These are phyloP conservation scores for Camponotus vicinus DNA, from an alignment of 1,140 invertebrate genomes.

Conservation along the genomic window DNA sequence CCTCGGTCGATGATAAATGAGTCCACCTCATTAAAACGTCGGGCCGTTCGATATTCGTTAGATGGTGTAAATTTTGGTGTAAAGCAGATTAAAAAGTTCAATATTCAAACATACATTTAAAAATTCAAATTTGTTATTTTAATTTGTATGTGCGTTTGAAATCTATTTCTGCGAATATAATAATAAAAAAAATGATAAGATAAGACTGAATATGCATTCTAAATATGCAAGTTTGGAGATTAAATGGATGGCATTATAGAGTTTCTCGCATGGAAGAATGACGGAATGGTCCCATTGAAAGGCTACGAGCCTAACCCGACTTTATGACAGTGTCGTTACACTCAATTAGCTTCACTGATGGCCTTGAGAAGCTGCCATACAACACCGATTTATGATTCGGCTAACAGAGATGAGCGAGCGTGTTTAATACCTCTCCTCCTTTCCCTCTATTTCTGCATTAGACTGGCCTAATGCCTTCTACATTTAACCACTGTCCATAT, in stretches of 20 bases:
- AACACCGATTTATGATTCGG: conserved; percentile 27
- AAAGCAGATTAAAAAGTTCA: too few species aligned
- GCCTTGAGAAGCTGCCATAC: conserved; percentile 73
- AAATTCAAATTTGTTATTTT: not conserved
- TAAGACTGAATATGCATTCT: not conserved
- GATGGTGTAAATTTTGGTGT: too few species aligned
- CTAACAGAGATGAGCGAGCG: conserved; percentile 48
- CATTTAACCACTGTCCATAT: not conserved
- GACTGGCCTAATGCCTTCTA: not conserved
- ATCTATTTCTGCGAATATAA: not conserved
- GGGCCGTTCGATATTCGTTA: too few species aligned
- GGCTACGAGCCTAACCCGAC: conserved; percentile 38
- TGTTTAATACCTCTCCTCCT: not conserved
- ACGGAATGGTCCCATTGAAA: conserved; percentile 40
- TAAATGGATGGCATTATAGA: conserved; percentile 10
- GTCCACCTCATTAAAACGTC: too few species aligned
- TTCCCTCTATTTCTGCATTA: not conserved
- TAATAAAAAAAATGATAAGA: not conserved
- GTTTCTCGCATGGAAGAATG: conserved; percentile 30
- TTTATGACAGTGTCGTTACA: conserved; percentile 77
- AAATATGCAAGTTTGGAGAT: not conserved
- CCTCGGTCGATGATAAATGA: not conserved
- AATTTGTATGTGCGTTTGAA: not conserved
- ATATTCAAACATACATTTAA: too few species aligned
- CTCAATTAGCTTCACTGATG: conserved; percentile 80